Conservation (phyloP, 2,797 vertebrate genomes). For the Brotogeris chrysoptera region DNA sequence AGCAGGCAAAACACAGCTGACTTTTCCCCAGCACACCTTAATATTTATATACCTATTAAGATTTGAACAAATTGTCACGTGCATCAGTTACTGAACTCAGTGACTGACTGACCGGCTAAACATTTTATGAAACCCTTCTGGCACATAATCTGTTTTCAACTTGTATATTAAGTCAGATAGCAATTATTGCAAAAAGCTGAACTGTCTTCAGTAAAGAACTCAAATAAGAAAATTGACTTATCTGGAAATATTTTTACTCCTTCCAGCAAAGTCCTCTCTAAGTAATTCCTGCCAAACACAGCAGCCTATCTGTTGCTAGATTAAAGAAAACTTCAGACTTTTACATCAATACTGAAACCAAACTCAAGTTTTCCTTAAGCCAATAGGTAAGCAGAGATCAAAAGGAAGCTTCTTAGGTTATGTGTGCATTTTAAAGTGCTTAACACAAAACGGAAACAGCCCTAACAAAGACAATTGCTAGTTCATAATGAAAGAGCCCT, state of each 20-base stretch:
- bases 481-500: neutral
- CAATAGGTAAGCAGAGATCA: neutral
- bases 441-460: neutral
- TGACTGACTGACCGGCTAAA: neutral
- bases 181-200: neutral
- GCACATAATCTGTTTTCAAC: neutral
- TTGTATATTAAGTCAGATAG: neutral
- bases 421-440: neutral
- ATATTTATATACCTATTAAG: neutral
- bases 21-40: neutral
- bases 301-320: neutral
- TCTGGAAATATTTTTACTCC: neutral
- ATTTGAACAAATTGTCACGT: neutral
- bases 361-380: neutral
- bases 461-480: neutral
- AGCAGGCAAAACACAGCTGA: conserved; percentile 51
- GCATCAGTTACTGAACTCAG: neutral
- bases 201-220: neutral
- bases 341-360: neutral
- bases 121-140: neutral
- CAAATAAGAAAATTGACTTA: neutral
- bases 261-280: neutral
- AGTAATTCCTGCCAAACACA: neutral
- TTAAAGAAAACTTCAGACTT: neutral
- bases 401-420: neutral